phyloP scores from a whole-genome alignment of 1,140 invertebrate genomes.

The Pomacea maculata region DNA sequence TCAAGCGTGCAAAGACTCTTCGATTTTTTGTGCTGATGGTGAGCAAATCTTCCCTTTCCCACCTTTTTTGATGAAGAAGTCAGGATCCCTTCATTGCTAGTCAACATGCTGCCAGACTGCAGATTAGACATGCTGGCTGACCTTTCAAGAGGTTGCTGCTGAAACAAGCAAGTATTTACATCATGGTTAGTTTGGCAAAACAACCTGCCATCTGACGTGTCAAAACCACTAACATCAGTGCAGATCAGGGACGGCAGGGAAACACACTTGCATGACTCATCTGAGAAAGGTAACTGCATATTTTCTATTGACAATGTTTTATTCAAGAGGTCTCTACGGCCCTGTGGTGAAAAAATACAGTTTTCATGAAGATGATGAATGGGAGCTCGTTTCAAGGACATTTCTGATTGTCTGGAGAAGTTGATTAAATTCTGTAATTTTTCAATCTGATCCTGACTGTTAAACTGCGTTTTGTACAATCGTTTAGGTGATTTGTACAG shows the following conservation, averaged over 20 bases:
- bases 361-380: slow-evolving; percentile 51
- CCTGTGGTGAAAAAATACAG: slow-evolving; percentile 55
- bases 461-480: not conserved
- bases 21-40: slow-evolving; percentile 53
- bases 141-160: slow-evolving; percentile 46
- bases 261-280: slow-evolving; percentile 40
- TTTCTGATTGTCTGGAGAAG: slow-evolving; percentile 19
- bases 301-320: slow-evolving; percentile 56
- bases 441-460: slow-evolving; percentile 37
- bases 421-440: slow-evolving; percentile 32
- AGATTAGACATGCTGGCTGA: slow-evolving; percentile 60
- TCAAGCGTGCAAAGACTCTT: slow-evolving; percentile 59
- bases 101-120: slow-evolving; percentile 24
- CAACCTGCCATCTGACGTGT: slow-evolving; percentile 35
- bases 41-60: slow-evolving; percentile 50
- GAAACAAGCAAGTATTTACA: slow-evolving; percentile 51
- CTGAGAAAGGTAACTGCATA: slow-evolving; percentile 35
- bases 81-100: not conserved
- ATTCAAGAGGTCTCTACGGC: slow-evolving; percentile 46
- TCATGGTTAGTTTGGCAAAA: slow-evolving; percentile 52
- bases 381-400: slow-evolving; percentile 20
- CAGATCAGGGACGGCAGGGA: slow-evolving; percentile 52
- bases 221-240: slow-evolving; percentile 51
- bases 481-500: slow-evolving; percentile 28
- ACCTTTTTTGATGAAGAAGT: slow-evolving; percentile 21